Base-by-base conservation (phyloP, 1,140 invertebrate species). In the Lepidurus arcticus region DNA sequence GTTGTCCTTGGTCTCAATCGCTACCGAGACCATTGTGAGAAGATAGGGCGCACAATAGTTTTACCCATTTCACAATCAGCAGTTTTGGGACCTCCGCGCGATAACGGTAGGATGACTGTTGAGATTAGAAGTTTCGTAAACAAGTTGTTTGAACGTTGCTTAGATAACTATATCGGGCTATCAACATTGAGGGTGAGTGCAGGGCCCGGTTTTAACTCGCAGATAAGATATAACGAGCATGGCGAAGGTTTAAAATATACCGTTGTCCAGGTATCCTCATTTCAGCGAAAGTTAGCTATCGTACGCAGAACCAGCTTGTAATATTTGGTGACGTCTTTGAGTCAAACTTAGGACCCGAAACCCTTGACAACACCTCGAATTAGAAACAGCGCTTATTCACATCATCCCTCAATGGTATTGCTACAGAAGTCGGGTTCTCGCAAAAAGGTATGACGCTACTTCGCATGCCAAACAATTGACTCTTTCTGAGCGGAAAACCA, bases 141-240 rank as follows among this genome's bases (percentile, higher is more conserved):
- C 53, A 65, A 65, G 16, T 65, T 65, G 53, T 21, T 65, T 47
- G 45, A 47, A 10, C 16, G 8, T 65, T 16, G 16, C 53, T 47
- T 10, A 65, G 53, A 65, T 65, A 65, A 65, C 53, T 65, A 65
- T 13, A 65, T 65, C 53, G 53, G 53, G n/a, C 53, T 16, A 21
- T 21, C 53, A 21, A 65, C 53, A 21, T 65, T 21, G 0, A 47
- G 7, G 6, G 16, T 65, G 34, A 3, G 34, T 34, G 34, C 4
- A 34, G 2, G 34, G 34, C 7, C 53, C 53, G n/a, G 53, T 65
- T 47, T 47, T 65, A 9, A 65, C 16, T 47, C 13, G 53, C 13
- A 1, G 53, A 65, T 65, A 65, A 65, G 34, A 13, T 65, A 65
- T n/a, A 21, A 13, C 16, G 13, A 47, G 45, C 47, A n/a, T 11